Base-by-base conservation (phyloP, 2,113 vertebrate species). In the Rhinogobius similis region DNA sequence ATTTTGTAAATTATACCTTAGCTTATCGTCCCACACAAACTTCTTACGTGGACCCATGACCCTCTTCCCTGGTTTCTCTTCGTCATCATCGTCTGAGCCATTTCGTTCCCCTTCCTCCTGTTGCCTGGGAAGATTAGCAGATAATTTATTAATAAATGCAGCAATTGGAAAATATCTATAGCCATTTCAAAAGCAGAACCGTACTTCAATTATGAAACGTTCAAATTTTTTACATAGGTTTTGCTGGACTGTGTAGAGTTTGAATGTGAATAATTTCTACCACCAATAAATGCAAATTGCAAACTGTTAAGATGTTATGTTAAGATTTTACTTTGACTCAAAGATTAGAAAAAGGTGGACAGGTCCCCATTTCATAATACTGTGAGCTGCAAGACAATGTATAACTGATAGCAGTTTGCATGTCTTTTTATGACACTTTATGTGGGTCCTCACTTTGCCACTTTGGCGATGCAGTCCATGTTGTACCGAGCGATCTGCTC, bases 11-110 rank as follows among this genome's bases (percentile, higher is more conserved):
- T 32, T 72, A 24, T 20, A 98, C 98, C 98, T 97, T 90, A 99
- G 94, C 78, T 96, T 95, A 62, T 99, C 97, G 67, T 99, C 96
- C 98, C 98, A 99, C 55, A 94, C 88, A 84, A 99, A 99, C 76
- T 99, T 99, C 83, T 99, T 99, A 32, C 97, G 94, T 70, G 98
- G 98, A 48, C 97, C 98, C 89, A 96, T 95, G 76, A 99, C 93
- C 76, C 98, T 94, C 87, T 96, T 96, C 61, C 98, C 97, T 13
- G 98, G 98, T 75, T 98, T 98, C 73, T 99, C 98, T 67, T 99
- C 97, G 20, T 98, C 97, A 11, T 99, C 97, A 3, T 99, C 98
- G 70, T 99, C 98, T 0, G 97, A 99, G 44, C 94, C 95, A 66
- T 98, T 98, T 88, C 93, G 97, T 62, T 98, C 98, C 79, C 93